A percentile compares a stretch with the other conserved stretches of the same genome.
Conservation (phyloP, 2,113 vertebrate species). For the Phylloscopus trochilus region DNA sequence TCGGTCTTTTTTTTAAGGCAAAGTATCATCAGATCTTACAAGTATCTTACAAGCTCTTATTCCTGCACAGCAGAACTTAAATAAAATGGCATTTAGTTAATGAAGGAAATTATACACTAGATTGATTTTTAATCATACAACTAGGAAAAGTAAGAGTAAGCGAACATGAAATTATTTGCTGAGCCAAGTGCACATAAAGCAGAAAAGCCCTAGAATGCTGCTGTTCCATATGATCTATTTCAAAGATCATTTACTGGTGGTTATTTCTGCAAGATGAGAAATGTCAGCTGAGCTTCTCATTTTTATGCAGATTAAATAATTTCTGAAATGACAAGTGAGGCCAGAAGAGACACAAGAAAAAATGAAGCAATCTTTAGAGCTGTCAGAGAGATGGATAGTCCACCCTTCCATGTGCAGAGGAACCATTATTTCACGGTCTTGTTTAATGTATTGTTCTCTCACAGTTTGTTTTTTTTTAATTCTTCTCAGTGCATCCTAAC, state of each 20-base stretch:
- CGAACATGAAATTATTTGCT: background rate
- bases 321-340: background rate
- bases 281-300: background rate
- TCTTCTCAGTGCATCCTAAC: conserved; percentile 83
- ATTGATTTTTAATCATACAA: background rate
- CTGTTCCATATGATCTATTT: background rate
- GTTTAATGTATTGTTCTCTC: conserved; percentile 15
- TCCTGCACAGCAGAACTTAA: background rate
- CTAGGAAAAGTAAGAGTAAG: background rate
- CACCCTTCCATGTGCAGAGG: background rate
- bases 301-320: conserved; percentile 12
- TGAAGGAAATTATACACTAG: conserved; percentile 4
- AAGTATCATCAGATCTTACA: background rate
- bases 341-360: background rate
- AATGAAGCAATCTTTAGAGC: background rate
- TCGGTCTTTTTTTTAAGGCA: background rate
- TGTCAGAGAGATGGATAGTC: background rate
- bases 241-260: background rate
- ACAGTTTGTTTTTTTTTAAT: background rate
- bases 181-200: background rate
- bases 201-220: background rate
- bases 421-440: background rate
- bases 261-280: background rate
- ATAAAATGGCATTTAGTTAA: background rate
- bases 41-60: background rate